Evolutionary conservation across 2,888 invertebrate species (phyloP).

Genomic region (Acanthosepion pharaonis): DNA sequence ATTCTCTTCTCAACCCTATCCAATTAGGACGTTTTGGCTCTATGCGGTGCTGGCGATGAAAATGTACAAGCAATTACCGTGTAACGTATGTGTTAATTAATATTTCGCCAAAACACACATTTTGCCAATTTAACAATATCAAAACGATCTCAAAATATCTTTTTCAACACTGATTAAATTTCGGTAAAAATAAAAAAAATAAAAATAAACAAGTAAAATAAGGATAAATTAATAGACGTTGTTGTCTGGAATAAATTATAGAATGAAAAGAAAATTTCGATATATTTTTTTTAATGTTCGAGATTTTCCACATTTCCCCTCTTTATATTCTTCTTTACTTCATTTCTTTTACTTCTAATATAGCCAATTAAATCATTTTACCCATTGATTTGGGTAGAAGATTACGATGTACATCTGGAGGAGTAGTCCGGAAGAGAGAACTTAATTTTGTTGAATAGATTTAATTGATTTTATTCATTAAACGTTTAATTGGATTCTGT

Average conservation of each 20-base stretch:
- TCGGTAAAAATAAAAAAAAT: background rate
- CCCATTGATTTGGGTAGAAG: background rate
- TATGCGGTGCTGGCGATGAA: background rate
- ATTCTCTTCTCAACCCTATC: too few species aligned
- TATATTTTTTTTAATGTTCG: too few species aligned
- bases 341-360: background rate
- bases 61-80: background rate
- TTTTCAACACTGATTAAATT: background rate
- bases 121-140: background rate
- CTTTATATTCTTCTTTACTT: background rate
- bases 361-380: background rate
- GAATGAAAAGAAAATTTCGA: background rate
- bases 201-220: background rate
- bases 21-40: too few species aligned
- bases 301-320: background rate
- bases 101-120: background rate
- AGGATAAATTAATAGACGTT: background rate
- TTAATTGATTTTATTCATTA: background rate
- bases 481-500: background rate
- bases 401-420: background rate
- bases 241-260: background rate
- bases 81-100: background rate
- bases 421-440: background rate
- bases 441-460: slow-evolving; percentile 33
- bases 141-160: background rate